These are phyloP conservation scores for Chrysogorgia sp. DNA, from an alignment of 92 coral and sea anemone genomes.

Conservation along the genomic window DNA sequence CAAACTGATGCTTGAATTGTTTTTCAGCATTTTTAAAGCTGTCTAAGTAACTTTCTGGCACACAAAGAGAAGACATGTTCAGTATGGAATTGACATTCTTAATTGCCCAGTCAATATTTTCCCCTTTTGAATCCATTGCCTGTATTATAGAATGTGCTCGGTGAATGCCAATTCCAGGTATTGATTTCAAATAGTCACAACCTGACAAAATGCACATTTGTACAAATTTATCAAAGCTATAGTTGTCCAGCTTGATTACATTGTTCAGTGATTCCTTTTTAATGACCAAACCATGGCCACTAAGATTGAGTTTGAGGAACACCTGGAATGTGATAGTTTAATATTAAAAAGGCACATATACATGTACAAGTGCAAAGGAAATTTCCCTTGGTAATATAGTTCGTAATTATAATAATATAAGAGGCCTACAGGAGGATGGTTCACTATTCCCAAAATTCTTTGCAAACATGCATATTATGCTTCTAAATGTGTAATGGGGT, in stretches of 20 bases:
- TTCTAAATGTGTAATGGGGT: too few relatives aligned
- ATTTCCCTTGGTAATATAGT: too few relatives aligned
- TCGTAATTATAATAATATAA: too few relatives aligned
- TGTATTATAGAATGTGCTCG: neutral
- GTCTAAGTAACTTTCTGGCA: neutral
- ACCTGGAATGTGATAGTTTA: neutral
- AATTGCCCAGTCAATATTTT: neutral
- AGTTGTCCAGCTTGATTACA: neutral
- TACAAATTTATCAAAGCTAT: neutral
- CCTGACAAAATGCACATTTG: neutral
- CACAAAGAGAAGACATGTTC: neutral
- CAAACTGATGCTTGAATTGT: neutral
- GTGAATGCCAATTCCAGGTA: neutral
- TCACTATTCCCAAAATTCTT: too few relatives aligned
- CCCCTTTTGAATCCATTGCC: neutral
- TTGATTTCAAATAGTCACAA: neutral
- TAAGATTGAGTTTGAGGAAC: too few relatives aligned
- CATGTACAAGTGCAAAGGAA: too few relatives aligned
- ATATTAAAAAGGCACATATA: too few relatives aligned
- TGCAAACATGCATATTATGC: too few relatives aligned
- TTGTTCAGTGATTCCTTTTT: neutral
- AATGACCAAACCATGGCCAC: neutral
- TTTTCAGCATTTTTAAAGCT: too few relatives aligned
- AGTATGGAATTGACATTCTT: neutral
- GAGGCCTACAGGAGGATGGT: too few relatives aligned